These are phyloP conservation scores for Drosophila prosaltans DNA, from an alignment of 1,140 invertebrate genomes.

Conservation along the genomic window DNA sequence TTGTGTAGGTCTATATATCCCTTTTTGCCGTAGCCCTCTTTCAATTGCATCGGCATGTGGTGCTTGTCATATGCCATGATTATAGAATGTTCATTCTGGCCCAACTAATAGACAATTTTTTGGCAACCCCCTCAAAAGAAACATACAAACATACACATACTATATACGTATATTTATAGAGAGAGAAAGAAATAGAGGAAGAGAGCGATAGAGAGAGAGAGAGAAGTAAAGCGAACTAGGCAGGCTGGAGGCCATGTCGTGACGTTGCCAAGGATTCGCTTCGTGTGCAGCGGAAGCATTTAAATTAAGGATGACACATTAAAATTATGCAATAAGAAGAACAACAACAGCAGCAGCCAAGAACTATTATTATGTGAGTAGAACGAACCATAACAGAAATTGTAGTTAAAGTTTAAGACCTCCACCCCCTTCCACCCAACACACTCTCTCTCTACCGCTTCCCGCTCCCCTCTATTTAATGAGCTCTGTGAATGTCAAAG, in stretches of 20 bases:
- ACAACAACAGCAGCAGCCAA: conserved; percentile 20
- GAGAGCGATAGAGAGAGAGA: conserved; percentile 12
- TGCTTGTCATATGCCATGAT: conserved; percentile 80
- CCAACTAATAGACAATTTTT: conserved; percentile 80
- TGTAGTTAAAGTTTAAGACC: conserved; percentile 50
- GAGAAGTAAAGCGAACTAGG: neutral
- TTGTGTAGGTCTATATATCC: too few species aligned
- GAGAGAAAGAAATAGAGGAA: conserved; percentile 49
- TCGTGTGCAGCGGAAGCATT: conserved; percentile 76
- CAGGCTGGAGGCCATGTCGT: conserved; percentile 54
- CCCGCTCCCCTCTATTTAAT: conserved; percentile 52
- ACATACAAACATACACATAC: neutral
- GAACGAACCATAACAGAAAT: conserved; percentile 29
- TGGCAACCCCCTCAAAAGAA: conserved; percentile 50
- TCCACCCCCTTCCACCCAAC: conserved; percentile 1
- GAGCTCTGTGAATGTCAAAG: conserved; percentile 76
- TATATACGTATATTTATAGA: neutral
- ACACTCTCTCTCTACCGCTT: conserved; percentile 14
- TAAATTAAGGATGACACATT: conserved; percentile 81
- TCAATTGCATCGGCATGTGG: conserved; percentile 76
- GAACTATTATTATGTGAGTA: conserved; percentile 62
- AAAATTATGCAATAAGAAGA: conserved; percentile 81
- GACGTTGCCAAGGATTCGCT: conserved; percentile 71
- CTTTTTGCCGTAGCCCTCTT: conserved; percentile 14
- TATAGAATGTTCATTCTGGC: conserved; percentile 72